These are phyloP conservation scores for Calypte anna DNA, from an alignment of 2,113 vertebrate genomes.

Conservation along the genomic window DNA sequence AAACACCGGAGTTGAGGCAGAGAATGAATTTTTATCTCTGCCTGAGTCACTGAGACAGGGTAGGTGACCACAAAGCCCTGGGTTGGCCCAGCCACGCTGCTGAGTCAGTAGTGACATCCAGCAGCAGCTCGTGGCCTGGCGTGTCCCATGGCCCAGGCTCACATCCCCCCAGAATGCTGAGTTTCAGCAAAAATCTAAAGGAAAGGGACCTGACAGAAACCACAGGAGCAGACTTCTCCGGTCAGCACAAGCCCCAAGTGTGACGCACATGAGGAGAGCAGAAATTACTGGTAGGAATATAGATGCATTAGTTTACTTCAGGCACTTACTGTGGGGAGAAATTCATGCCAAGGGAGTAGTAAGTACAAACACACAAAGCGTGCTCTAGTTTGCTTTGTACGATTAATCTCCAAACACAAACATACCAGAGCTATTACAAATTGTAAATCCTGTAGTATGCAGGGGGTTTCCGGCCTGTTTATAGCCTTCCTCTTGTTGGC, in stretches of 20 bases:
- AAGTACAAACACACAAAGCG: not conserved
- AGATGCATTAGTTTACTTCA: slow-evolving; percentile 13
- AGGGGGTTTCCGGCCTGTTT: slow-evolving; percentile 14
- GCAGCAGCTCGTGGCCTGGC: not conserved
- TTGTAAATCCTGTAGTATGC: not conserved
- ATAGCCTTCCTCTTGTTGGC: not conserved
- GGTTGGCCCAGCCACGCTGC: not conserved
- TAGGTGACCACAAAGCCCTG: slow-evolving; percentile 20
- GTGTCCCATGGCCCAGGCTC: not conserved
- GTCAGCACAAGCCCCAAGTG: not conserved
- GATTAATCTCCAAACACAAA: slow-evolving; percentile 36
- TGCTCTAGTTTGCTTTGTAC: slow-evolving; percentile 1
- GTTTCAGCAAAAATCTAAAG: slow-evolving; percentile 11
- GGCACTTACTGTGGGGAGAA: not conserved
- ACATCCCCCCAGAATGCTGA: not conserved
- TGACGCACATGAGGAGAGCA: not conserved
- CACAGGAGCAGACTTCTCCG: not conserved
- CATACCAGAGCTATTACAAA: slow-evolving; percentile 38
- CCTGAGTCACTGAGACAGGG: not conserved
- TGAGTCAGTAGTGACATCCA: slow-evolving; percentile 51
- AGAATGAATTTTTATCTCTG: slow-evolving; percentile 6
- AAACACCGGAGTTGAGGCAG: not conserved
- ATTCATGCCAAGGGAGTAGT: not conserved
- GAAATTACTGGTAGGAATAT: not conserved
- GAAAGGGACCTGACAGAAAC: not conserved